Evolutionary conservation across 2,888 invertebrate genomes (phyloP).

Genomic region (Ochropleura leucogaster): DNA sequence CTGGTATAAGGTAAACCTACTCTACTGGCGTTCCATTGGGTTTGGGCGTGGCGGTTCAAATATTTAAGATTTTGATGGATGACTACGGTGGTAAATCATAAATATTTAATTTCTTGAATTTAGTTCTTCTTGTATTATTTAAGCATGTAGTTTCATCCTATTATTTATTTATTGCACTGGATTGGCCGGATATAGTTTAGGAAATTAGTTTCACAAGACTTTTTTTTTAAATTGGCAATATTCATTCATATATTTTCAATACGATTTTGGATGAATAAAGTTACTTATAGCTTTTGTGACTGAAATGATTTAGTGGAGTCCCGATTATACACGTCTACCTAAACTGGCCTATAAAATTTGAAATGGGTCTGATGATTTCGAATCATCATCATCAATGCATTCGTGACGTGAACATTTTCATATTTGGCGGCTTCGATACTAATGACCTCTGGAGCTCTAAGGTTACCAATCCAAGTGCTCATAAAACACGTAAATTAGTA

Average conservation of each 20-base stretch:
- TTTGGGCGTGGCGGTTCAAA: not conserved
- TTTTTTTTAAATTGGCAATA: constrained; percentile 13
- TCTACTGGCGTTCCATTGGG: not conserved
- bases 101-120: too few relatives aligned
- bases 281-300: not conserved
- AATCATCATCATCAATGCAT: not conserved
- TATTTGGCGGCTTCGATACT: constrained; percentile 30
- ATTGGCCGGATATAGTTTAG: constrained; percentile 7
- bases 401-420: constrained; percentile 17
- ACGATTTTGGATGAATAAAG: not conserved
- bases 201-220: not conserved
- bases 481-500: not conserved
- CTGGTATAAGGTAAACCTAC: not conserved
- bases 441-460: constrained; percentile 19
- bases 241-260: not conserved
- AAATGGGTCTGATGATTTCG: not conserved
- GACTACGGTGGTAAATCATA: not conserved
- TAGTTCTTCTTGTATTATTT: not conserved
- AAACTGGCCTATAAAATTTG: not conserved
- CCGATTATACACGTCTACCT: not conserved
- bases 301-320: not conserved
- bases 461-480: not conserved
- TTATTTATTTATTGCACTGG: not conserved
- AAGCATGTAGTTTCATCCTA: not conserved
- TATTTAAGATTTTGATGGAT: not conserved